phyloP scores from a whole-genome alignment of 2,113 vertebrate species.

The Vulpes vulpes region DNA sequence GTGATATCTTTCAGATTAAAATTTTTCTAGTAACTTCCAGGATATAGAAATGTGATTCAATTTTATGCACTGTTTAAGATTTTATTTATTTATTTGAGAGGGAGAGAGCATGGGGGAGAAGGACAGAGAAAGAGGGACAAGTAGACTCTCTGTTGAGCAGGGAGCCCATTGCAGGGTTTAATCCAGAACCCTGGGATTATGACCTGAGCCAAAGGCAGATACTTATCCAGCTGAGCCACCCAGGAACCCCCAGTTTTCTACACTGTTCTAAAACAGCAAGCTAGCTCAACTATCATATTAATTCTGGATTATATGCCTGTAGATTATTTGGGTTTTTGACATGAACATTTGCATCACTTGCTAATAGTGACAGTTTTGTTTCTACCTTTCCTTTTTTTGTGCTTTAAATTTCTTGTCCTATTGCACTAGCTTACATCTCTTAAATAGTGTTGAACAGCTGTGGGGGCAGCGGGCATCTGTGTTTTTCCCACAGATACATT shows the following conservation, averaged over 20 bases:
- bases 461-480: not conserved
- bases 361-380: not conserved
- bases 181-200: not conserved
- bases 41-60: not conserved
- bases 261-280: constrained; percentile 11
- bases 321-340: not conserved
- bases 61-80: not conserved
- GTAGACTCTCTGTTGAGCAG: not conserved
- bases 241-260: not conserved
- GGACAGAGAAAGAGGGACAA: not conserved
- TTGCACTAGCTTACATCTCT: not conserved
- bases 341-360: not conserved
- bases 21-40: not conserved
- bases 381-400: not conserved
- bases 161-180: too few relatives aligned
- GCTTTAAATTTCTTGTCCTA: not conserved
- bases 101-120: not conserved
- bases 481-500: not conserved
- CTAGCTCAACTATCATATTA: not conserved
- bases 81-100: not conserved
- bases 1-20: not conserved
- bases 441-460: not conserved
- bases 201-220: not conserved
- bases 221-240: not conserved
- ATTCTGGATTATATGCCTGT: not conserved